A percentile compares a stretch with the other conserved stretches of the same genome.
Conservation (phyloP, 2,113 vertebrate species). For the Crotalus viridis region DNA sequence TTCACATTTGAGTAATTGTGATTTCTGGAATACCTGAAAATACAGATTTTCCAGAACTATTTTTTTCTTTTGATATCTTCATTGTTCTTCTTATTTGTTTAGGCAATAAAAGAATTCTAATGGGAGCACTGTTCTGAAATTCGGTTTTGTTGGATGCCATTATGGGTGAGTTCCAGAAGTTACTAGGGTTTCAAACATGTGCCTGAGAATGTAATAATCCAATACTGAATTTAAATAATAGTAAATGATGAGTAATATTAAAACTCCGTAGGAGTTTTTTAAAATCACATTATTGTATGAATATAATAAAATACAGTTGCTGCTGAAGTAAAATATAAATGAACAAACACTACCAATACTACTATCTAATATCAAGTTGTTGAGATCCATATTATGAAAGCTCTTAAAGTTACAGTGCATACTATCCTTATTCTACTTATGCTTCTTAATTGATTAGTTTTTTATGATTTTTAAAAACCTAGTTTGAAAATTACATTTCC, state of each 20-base stretch:
- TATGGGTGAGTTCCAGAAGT: constrained; percentile 84
- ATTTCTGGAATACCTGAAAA: background rate
- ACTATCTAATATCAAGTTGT: background rate
- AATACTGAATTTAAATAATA: background rate
- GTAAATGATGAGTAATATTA: background rate
- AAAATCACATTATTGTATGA: background rate
- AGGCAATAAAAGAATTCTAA: constrained; percentile 83
- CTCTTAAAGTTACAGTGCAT: background rate
- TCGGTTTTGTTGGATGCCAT: constrained; percentile 73
- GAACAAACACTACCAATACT: background rate
- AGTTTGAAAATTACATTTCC: background rate
- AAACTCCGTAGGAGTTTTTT: background rate
- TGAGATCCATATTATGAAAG: background rate
- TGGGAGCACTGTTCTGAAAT: constrained; percentile 83
- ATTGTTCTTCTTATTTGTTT: constrained; percentile 45
- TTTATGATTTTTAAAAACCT: background rate
- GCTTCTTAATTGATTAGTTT: background rate
- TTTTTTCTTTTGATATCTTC: background rate
- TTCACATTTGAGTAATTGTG: background rate
- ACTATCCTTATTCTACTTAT: background rate
- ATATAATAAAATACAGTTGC: background rate
- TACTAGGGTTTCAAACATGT: background rate
- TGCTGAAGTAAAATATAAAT: background rate
- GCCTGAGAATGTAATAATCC: background rate
- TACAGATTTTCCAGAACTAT: background rate